phyloP scores from a whole-genome alignment of 1,140 invertebrate genomes.

The Panulirus ornatus region DNA sequence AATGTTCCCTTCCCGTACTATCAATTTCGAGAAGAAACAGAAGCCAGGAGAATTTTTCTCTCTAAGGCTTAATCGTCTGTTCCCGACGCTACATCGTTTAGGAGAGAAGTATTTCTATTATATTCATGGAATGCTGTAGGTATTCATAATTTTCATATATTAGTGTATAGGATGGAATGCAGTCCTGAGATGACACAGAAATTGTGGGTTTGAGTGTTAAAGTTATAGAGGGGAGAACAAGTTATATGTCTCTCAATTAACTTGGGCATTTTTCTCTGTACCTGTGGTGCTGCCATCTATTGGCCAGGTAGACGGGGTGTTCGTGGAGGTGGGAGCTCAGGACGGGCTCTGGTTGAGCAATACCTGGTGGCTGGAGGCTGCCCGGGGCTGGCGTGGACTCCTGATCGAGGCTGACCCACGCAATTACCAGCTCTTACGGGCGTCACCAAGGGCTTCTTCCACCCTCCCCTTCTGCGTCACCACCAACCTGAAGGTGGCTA shows the following conservation, averaged over 20 bases:
- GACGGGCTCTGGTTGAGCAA: constrained; percentile 51
- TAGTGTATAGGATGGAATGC: too few species aligned
- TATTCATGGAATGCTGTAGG: background rate
- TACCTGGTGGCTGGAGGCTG: constrained; percentile 52
- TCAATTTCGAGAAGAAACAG: background rate
- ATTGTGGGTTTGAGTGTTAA: too few species aligned
- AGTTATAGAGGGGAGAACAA: too few species aligned
- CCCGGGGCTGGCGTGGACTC: constrained; percentile 33
- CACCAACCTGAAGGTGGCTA: background rate
- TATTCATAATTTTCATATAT: too few species aligned
- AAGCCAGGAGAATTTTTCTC: background rate
- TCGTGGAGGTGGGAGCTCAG: constrained; percentile 49
- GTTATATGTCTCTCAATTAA: background rate
- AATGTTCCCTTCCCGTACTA: background rate
- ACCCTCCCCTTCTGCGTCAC: constrained; percentile 20
- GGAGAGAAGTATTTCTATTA: too few species aligned
- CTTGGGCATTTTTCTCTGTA: background rate
- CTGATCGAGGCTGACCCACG: constrained; percentile 35
- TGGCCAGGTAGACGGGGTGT: constrained; percentile 14
- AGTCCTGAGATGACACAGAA: too few species aligned
- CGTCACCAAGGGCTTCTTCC: background rate
- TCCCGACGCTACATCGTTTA: background rate
- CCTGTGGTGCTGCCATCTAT: background rate
- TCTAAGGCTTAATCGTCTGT: background rate
- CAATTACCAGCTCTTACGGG: background rate